Evolutionary conservation across 2,797 vertebrate species (phyloP).

Genomic region (Mergus octosetaceus): DNA sequence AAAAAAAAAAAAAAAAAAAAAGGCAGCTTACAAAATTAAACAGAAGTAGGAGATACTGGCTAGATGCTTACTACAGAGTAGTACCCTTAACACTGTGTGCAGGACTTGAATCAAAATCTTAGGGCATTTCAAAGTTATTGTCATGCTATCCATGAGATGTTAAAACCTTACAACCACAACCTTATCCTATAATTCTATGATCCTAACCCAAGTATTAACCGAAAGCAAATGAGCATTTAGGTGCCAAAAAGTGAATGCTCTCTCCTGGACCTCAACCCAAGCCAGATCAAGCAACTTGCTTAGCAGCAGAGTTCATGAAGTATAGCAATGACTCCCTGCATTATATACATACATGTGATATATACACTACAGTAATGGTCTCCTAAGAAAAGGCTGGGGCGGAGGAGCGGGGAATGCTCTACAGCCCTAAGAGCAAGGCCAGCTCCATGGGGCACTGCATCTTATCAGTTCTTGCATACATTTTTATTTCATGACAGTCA

Average conservation of each 20-base stretch:
- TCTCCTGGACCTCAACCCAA: neutral
- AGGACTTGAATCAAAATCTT: neutral
- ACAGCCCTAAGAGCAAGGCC: neutral
- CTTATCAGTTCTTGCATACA: accelerated
- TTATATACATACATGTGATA: too few species aligned
- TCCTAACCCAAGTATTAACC: neutral
- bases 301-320: neutral
- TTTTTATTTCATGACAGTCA: neutral
- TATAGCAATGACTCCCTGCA: neutral
- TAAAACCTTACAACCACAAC: neutral
- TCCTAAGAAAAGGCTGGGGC: neutral
- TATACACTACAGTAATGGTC: too few species aligned
- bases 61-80: neutral
- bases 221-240: neutral
- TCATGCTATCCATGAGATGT: neutral
- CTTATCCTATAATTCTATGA: neutral
- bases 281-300: neutral
- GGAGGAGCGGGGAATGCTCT: neutral
- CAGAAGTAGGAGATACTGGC: neutral
- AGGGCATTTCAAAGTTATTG: neutral
- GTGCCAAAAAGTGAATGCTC: neutral
- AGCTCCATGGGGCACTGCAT: neutral
- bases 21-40: neutral
- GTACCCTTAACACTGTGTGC: neutral
- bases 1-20: neutral